A percentile compares a stretch with the other conserved stretches of the same genome.
Evolutionary conservation across 2,113 vertebrate species (phyloP).

Genomic region (Dromiciops gliroides): DNA sequence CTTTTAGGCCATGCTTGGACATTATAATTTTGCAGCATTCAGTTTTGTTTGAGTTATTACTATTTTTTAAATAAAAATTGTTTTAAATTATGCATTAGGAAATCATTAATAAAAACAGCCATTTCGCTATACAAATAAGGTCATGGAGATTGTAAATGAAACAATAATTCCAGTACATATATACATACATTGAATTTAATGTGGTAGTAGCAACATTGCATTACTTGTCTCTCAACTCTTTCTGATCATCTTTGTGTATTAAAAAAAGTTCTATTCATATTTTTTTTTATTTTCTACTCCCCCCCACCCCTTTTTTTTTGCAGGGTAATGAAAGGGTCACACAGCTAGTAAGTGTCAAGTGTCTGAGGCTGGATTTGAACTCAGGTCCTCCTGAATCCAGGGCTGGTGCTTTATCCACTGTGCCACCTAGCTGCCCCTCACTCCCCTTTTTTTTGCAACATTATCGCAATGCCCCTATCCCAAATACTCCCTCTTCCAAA

Average conservation of each 20-base stretch:
- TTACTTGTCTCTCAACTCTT: not conserved
- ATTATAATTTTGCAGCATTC: not conserved
- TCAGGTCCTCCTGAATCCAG: too few species aligned
- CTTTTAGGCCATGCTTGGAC: not conserved
- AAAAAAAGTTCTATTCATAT: not conserved
- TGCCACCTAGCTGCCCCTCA: too few species aligned
- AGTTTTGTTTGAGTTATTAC: not conserved
- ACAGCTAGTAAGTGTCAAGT: too few species aligned
- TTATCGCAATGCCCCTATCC: not conserved
- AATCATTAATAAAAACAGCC: not conserved
- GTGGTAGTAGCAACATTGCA: not conserved
- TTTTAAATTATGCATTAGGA: not conserved
- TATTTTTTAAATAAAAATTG: not conserved
- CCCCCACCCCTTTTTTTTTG: too few species aligned
- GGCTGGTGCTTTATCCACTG: too few species aligned
- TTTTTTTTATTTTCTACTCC: not conserved
- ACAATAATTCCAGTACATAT: not conserved
- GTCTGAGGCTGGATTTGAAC: too few species aligned
- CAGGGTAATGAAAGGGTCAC: too few species aligned
- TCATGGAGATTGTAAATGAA: not conserved
- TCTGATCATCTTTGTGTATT: not conserved
- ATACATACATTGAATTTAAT: not conserved
- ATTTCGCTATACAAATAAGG: not conserved
- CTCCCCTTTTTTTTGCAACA: not conserved
- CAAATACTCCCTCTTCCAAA: too few species aligned